These are phyloP conservation scores for Enteromius unitaeniatus DNA, from an alignment of 2,797 vertebrate species.

Conservation along the genomic window DNA sequence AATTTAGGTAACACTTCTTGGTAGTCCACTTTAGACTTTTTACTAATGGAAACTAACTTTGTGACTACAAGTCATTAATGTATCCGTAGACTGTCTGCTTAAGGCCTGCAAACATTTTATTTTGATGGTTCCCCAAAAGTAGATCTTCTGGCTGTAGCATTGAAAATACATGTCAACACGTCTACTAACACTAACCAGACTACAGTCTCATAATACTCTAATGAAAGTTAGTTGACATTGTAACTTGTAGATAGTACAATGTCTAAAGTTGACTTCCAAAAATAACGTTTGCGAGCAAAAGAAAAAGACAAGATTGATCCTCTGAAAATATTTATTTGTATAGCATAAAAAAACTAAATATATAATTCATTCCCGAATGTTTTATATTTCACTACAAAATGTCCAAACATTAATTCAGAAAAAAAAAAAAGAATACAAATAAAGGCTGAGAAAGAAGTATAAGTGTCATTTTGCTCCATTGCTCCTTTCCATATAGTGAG, in stretches of 20 bases:
- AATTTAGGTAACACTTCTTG: background rate
- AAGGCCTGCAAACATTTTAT: background rate
- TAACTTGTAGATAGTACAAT: background rate
- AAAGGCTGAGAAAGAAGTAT: background rate
- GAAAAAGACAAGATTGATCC: background rate
- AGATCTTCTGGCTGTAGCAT: background rate
- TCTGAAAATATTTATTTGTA: constrained; percentile 41
- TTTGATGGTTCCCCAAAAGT: background rate
- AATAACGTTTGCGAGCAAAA: background rate
- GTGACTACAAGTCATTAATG: background rate
- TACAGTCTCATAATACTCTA: background rate
- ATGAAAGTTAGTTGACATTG: background rate
- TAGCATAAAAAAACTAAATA: background rate
- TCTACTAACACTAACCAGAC: background rate
- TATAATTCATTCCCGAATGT: background rate
- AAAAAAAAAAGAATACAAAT: background rate
- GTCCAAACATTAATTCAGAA: background rate
- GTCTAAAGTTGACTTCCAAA: background rate
- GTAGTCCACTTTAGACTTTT: background rate
- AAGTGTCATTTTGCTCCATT: constrained; percentile 64
- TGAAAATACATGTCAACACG: background rate
- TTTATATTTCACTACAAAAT: constrained; percentile 10
- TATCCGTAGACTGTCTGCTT: background rate
- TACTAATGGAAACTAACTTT: background rate
- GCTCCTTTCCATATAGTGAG: constrained; percentile 62